These are phyloP conservation scores for Microplitis deprimator DNA, from an alignment of 2,888 invertebrate species.

Conservation along the genomic window DNA sequence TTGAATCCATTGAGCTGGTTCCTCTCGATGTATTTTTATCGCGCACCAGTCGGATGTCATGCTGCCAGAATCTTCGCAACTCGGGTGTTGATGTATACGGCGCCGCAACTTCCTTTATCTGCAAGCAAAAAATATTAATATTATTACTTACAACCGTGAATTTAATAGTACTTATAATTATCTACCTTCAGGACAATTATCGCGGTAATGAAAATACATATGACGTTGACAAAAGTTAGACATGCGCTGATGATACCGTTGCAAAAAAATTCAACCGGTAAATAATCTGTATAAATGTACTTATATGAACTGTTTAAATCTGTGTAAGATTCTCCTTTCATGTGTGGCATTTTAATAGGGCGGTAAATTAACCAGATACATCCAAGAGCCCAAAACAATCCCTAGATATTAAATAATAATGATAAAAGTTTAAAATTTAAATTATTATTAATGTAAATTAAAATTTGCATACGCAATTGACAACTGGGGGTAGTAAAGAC, in stretches of 20 bases:
- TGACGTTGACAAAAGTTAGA: conserved; percentile 85
- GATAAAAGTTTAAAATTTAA: not conserved
- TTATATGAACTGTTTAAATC: conserved; percentile 77
- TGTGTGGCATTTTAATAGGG: conserved; percentile 79
- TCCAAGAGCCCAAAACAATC: conserved; percentile 81
- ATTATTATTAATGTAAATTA: not conserved
- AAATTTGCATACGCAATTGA: conserved; percentile 81
- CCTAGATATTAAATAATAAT: conserved; percentile 71
- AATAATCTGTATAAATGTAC: conserved; percentile 81
- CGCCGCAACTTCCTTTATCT: conserved; percentile 88
- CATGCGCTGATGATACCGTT: conserved; percentile 86
- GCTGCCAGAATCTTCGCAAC: conserved; percentile 82
- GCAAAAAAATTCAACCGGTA: conserved; percentile 83
- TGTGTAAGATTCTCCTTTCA: conserved; percentile 78
- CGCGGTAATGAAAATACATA: conserved; percentile 87
- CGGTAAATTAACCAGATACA: conserved; percentile 82
- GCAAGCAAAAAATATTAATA: conserved; percentile 36
- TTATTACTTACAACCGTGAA: conserved; percentile 5
- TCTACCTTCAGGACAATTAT: conserved; percentile 81
- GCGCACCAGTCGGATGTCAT: conserved; percentile 83
- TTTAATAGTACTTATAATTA: too few species aligned
- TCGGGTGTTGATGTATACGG: conserved; percentile 84
- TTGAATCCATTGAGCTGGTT: conserved; percentile 65
- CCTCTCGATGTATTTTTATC: conserved; percentile 71
- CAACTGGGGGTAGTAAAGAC: conserved; percentile 87